phyloP scores from a whole-genome alignment of 2,888 invertebrate genomes.

The Tridacna crocea region DNA sequence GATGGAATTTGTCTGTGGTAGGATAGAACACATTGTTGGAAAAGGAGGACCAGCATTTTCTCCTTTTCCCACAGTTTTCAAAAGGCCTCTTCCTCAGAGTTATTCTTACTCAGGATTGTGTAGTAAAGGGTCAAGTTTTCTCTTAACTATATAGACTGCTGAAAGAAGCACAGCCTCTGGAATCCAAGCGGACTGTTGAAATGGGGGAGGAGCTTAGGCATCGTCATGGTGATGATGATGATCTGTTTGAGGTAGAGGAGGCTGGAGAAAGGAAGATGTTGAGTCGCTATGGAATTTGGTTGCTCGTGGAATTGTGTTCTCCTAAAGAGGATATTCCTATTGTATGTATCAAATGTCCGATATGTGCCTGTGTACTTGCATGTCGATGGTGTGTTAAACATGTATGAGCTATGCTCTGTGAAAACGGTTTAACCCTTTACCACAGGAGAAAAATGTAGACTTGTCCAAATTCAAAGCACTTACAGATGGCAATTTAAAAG shows the following conservation, averaged over 20 bases:
- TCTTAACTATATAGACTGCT: constrained; percentile 86
- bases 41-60: no score
- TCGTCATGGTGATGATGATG: constrained; percentile 85
- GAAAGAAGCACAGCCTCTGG: constrained; percentile 90
- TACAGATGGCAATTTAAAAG: no score
- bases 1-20: no score
- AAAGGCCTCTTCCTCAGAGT: no score
- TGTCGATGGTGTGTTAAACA: neutral
- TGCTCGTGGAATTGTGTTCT: constrained; percentile 94
- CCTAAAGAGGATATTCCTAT: constrained; percentile 85
- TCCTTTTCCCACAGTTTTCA: no score
- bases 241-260: constrained; percentile 78
- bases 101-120: no score
- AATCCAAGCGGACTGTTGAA: constrained; percentile 82
- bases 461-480: no score
- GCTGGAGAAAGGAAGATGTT: constrained; percentile 81
- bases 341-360: constrained; percentile 75
- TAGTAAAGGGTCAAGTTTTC: no score
- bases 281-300: constrained; percentile 95
- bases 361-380: no score
- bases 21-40: no score
- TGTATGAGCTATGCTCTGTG: no score
- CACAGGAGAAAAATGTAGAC: neutral
- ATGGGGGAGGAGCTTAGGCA: constrained; percentile 82
- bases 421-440: neutral